These are phyloP conservation scores for Torymus texanus DNA, from an alignment of 2,888 invertebrate genomes.

Conservation along the genomic window DNA sequence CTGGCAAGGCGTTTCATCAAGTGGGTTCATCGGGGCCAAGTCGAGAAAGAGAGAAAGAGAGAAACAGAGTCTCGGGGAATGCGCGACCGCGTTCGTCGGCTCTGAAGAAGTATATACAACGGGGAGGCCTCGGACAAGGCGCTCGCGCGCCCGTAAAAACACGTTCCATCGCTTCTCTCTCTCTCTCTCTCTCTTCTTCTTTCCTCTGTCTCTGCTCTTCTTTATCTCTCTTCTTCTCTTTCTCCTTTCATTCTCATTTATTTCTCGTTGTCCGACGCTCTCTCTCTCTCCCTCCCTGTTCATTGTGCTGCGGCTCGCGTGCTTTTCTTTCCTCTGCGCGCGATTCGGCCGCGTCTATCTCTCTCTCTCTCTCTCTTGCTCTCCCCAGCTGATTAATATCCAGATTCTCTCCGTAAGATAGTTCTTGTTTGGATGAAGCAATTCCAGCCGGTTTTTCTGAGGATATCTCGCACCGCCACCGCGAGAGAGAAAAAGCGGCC, in stretches of 20 bases:
- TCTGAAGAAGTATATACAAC: slow-evolving; percentile 63
- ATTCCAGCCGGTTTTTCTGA: slow-evolving; percentile 69
- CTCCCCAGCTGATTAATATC: slow-evolving; percentile 69
- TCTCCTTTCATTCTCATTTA: slow-evolving; percentile 53
- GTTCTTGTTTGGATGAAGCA: slow-evolving; percentile 72
- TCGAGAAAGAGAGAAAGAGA: slow-evolving; percentile 54
- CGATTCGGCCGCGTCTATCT: slow-evolving; percentile 18
- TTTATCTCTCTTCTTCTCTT: slow-evolving; percentile 56
- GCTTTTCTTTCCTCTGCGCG: slow-evolving; percentile 29
- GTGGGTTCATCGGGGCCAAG: slow-evolving; percentile 72
- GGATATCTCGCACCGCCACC: slow-evolving; percentile 57
- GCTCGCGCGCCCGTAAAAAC: slow-evolving; percentile 63
- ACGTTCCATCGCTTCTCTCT: slow-evolving; percentile 60
- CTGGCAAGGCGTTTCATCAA: slow-evolving; percentile 70
- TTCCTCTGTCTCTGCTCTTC: slow-evolving; percentile 46
- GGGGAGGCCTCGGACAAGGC: slow-evolving; percentile 52
- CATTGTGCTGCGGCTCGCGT: slow-evolving; percentile 17
- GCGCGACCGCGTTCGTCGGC: slow-evolving; percentile 55
- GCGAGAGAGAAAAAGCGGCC: no score
- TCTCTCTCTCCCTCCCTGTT: slow-evolving; percentile 40
- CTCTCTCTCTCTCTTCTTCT: slow-evolving; percentile 50
- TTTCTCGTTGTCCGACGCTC: slow-evolving; percentile 9
- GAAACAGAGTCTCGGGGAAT: slow-evolving; percentile 59
- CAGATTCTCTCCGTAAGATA: slow-evolving; percentile 68
- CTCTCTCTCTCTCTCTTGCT: slow-evolving; percentile 48